Evolutionary conservation across 2,113 vertebrate genomes (phyloP).

Genomic region (Phylloscopus trochilus): DNA sequence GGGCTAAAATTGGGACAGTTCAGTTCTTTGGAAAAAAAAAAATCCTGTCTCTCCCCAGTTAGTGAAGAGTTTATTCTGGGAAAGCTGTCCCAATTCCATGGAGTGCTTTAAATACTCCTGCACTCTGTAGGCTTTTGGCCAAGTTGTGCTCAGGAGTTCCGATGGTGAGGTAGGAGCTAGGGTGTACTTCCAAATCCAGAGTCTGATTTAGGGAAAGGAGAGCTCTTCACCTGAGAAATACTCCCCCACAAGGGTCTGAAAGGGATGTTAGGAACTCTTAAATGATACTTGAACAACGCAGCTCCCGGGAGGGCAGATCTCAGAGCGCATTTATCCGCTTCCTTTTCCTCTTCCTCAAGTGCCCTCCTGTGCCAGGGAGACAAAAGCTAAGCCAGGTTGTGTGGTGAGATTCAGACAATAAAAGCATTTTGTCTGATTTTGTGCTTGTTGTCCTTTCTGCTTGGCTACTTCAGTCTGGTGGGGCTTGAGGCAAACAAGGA

Average conservation of each 20-base stretch:
- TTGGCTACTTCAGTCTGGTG: not conserved
- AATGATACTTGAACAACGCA: not conserved
- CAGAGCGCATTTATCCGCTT: not conserved
- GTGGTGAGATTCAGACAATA: not conserved
- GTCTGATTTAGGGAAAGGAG: not conserved
- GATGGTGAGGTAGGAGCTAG: not conserved
- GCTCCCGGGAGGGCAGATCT: not conserved
- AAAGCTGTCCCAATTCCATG: not conserved
- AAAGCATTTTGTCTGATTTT: not conserved
- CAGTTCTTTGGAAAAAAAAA: not conserved
- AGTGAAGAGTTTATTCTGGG: conserved; percentile 24
- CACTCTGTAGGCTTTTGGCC: not conserved
- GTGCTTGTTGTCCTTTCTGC: not conserved
- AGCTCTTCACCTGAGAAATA: not conserved
- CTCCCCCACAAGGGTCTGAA: not conserved
- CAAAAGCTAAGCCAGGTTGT: rapidly evolving
- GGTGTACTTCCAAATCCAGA: not conserved
- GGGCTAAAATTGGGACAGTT: not conserved
- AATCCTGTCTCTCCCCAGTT: not conserved
- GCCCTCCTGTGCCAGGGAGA: not conserved
- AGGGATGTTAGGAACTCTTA: not conserved
- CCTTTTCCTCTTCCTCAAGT: not conserved
- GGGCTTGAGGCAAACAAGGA: not conserved
- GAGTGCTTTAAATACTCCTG: not conserved
- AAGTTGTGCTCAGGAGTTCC: not conserved